Percentiles rank a stretch among this genome's conserved stretches.
phyloP scores from a whole-genome alignment of 2,797 vertebrate species.

The Gila robusta region DNA sequence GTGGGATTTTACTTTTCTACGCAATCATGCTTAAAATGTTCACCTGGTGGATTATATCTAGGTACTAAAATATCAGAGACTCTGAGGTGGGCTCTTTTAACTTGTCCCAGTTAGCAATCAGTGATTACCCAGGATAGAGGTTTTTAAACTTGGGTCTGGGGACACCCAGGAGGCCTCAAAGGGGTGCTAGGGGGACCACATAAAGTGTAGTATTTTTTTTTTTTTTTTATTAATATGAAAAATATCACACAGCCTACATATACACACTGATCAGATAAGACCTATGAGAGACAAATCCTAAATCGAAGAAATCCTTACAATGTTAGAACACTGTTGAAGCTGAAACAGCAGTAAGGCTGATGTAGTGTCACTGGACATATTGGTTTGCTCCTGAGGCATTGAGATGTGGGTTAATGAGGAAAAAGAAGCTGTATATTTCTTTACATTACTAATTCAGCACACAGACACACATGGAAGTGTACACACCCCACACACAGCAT shows the following conservation, averaged over 20 bases:
- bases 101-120: too few relatives aligned
- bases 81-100: too few relatives aligned
- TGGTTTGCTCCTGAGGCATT: conserved; percentile 10
- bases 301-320: not conserved
- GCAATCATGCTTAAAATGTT: too few relatives aligned
- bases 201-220: too few relatives aligned
- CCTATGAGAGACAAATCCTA: not conserved
- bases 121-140: too few relatives aligned
- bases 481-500: conserved; percentile 23
- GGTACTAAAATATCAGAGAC: too few relatives aligned
- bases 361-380: not conserved
- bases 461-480: conserved; percentile 35
- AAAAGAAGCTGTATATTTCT: conserved; percentile 34
- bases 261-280: not conserved
- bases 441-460: conserved; percentile 51
- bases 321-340: not conserved
- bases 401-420: conserved; percentile 39
- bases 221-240: too few relatives aligned
- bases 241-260: not conserved
- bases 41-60: too few relatives aligned
- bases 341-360: conserved; percentile 3
- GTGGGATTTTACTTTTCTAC: not conserved
- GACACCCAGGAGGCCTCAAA: too few relatives aligned
- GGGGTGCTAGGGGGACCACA: too few relatives aligned
- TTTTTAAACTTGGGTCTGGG: too few relatives aligned